phyloP scores from a whole-genome alignment of 92 coral and sea anemone genomes.

The Galaxea fascicularis region DNA sequence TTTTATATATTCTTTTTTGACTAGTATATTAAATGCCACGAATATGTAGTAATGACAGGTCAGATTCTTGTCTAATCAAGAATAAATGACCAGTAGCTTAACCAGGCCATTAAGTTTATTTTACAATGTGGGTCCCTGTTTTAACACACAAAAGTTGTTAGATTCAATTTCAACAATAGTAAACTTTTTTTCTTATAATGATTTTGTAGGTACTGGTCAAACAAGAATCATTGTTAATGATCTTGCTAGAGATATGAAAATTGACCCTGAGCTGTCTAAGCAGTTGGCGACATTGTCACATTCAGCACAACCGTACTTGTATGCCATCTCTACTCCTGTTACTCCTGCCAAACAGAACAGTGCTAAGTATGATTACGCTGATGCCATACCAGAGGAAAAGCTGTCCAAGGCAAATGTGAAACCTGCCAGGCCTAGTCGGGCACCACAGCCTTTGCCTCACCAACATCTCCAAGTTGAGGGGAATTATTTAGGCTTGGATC shows the following conservation, averaged over 20 bases:
- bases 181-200: neutral
- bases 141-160: no score
- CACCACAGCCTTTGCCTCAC: slow-evolving; percentile 32
- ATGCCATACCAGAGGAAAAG: neutral
- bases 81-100: no score
- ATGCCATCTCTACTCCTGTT: slow-evolving; percentile 71
- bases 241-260: slow-evolving; percentile 66
- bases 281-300: slow-evolving; percentile 58
- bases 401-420: slow-evolving; percentile 13
- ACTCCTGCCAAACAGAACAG: neutral
- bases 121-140: no score
- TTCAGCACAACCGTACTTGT: slow-evolving; percentile 57
- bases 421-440: neutral
- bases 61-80: no score
- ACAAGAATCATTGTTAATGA: slow-evolving; percentile 71
- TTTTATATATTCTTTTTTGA: no score
- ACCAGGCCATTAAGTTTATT: no score
- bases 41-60: no score
- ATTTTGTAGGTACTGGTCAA: slow-evolving; percentile 66
- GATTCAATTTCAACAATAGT: no score
- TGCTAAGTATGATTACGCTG: slow-evolving; percentile 19
- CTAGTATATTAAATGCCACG: no score
- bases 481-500: neutral
- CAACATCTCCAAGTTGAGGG: slow-evolving; percentile 15
- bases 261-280: slow-evolving; percentile 66